Base-by-base conservation (phyloP, 2,113 vertebrate species). In the Phrynosoma blainvillii region DNA sequence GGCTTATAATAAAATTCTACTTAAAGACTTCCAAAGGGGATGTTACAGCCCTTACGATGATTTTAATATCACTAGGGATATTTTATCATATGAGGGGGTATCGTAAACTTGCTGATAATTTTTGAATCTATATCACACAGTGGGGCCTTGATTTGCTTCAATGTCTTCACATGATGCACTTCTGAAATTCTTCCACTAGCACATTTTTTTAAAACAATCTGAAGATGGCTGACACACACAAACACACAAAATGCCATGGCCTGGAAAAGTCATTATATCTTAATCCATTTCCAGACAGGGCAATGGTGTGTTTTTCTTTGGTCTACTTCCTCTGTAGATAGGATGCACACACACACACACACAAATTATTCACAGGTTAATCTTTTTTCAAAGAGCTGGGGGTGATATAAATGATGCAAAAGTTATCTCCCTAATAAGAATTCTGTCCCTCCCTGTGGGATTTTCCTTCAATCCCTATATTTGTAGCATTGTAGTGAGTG, bases 1-100 rank as follows among this genome's bases (percentile, higher is more conserved):
- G 30, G 76, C 5, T 25, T 10, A 30, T n/a, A 90, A 52, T 75
- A 77, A 36, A 40, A 36, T 90, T 90, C 91, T 87, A 27, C 0
- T 73, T 76, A 47, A 92, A 92, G 62, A 52, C 18, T 91, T 93
- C 66, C 79, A 84, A 94, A 79, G 68, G 47, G 93, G 8, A 59
- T 83, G 10, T 18, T 75, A 16, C 83, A 87, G 47, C 88, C 91
- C 81, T 85, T 66, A 92, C 30, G 56, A 82, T 52, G 88, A 40
- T 92, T 96, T 95, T 93, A 93, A 85, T 91, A 30, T 74, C 94
- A 90, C 14, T 82, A 93, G 93, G 32, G 32, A 85, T 91, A 89
- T 82, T 88, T 2, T 16, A 54, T 90, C 36, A 66, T 82, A 20
- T 77, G 91, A 36, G 36, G 36, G 36, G 36, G 2, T 36, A 36